These are phyloP conservation scores for Staurois parvus DNA, from an alignment of 2,797 vertebrate genomes.

Conservation along the genomic window DNA sequence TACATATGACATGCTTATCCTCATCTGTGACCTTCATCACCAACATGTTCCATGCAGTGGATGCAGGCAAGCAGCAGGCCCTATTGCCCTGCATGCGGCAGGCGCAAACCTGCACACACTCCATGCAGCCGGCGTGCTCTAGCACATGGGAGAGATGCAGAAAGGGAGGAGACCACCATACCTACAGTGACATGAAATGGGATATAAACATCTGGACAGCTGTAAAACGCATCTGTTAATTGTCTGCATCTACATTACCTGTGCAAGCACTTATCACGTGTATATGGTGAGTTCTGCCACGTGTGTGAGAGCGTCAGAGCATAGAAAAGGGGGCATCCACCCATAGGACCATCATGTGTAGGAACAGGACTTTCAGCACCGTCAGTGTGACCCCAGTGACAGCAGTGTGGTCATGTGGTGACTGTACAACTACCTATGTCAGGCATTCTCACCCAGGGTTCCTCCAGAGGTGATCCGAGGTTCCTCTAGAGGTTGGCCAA, in stretches of 20 bases:
- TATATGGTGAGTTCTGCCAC: neutral
- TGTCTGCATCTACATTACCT: neutral
- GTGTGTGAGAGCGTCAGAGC: no score
- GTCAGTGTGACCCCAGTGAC: no score
- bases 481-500: no score
- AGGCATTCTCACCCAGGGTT: no score
- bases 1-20: conserved; percentile 9
- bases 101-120: neutral
- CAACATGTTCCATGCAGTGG: neutral
- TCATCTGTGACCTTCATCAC: neutral
- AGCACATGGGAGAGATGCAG: neutral
- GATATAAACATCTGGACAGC: conserved; percentile 36
- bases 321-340: no score
- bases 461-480: no score
- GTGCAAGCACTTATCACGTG: neutral
- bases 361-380: no score
- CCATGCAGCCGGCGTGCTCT: neutral
- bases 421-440: no score
- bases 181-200: conserved; percentile 58
- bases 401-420: no score
- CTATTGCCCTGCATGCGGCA: no score
- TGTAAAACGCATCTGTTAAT: conserved; percentile 52
- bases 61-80: neutral
- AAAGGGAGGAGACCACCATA: conserved; percentile 32
- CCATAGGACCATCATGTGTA: no score